A percentile compares a stretch with the other conserved stretches of the same genome.
Conservation (phyloP, 2,888 invertebrate species). For the Zhuqinia jingwanae region DNA sequence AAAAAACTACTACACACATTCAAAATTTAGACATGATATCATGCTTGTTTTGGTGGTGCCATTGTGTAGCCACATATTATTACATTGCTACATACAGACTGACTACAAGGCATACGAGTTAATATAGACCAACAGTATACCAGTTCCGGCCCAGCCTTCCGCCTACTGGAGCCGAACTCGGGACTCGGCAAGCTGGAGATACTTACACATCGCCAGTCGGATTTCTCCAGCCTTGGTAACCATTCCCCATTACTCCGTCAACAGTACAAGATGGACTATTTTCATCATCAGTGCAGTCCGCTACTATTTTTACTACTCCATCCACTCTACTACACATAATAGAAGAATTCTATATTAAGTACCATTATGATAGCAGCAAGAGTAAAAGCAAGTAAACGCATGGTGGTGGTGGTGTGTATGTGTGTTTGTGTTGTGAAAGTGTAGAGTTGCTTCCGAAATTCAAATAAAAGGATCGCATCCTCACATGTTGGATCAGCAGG, state of each 20-base stretch:
- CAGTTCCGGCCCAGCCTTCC: slow-evolving; percentile 63
- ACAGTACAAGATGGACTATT: slow-evolving; percentile 47
- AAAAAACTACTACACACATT: neutral
- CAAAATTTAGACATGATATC: slow-evolving; percentile 1
- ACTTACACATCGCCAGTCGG: slow-evolving; percentile 56
- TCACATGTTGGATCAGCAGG: slow-evolving; percentile 67
- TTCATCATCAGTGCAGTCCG: neutral
- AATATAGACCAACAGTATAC: slow-evolving; percentile 2
- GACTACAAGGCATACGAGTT: neutral
- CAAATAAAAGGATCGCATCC: slow-evolving; percentile 31
- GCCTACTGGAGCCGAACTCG: slow-evolving; percentile 62
- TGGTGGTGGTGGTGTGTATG: too few relatives aligned
- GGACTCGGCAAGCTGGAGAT: slow-evolving; percentile 56
- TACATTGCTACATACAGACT: neutral
- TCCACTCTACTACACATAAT: neutral
- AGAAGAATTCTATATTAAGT: neutral
- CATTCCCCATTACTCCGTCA: slow-evolving; percentile 52
- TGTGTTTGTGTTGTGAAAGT: slow-evolving; percentile 50
- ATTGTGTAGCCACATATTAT: neutral
- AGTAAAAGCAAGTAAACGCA: slow-evolving; percentile 18
- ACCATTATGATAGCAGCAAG: neutral
- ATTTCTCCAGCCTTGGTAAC: slow-evolving; percentile 66
- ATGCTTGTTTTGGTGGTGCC: neutral
- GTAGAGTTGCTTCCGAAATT: slow-evolving; percentile 9
- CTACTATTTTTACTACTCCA: slow-evolving; percentile 17